Base-by-base conservation (phyloP, 1,140 invertebrate genomes). In the Lordiphosa collinella region DNA sequence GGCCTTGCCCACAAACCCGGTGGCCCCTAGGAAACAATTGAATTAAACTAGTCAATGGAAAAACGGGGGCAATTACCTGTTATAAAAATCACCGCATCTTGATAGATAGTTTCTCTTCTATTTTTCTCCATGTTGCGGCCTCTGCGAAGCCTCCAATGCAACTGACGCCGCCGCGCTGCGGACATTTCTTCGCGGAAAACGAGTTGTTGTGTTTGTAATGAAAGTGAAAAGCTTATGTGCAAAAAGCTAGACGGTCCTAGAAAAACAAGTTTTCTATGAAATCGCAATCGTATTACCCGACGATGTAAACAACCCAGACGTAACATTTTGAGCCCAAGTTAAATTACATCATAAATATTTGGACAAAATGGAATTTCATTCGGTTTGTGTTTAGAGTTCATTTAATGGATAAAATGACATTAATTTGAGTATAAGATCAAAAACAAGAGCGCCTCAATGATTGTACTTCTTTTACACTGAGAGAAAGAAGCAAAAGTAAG, bases 1-100 rank as follows among this genome's bases (percentile, higher is more conserved):
- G 2, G 94, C 92, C 87, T 94, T 94, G 8, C 93, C 93, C 51
- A 89, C 82, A 72, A 94, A 94, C 8, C 86, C 86, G 41, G 86
- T 88, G 38, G 86, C 86, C 8, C 86, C 86, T 58, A 32, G 6
- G 31, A 5, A 31, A 16, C 46, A 14, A 9, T 32, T 4, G 5
- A 6, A 32, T 43, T 37, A n/a, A 41, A 16, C 18, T 9, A 18
- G 6, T 34, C 11, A 8, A 2, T 4, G 2, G 14, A n/a, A n/a
- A 9, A 4, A 2, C 0, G 0, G 7, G 6, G 13, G 0, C 1
- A 34, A 37, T 68, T 62, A 68, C 89, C 87, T 16, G 88, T 89
- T 62, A 89, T 82, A 34, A 90, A 89, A 41, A 88, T 60, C 12
- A 75, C 69, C 0, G 82, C 68, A 61, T 79, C 62, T 32, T 72